Conservation (phyloP, 2,797 vertebrate genomes). For the Dicrostonyx torquatus region DNA sequence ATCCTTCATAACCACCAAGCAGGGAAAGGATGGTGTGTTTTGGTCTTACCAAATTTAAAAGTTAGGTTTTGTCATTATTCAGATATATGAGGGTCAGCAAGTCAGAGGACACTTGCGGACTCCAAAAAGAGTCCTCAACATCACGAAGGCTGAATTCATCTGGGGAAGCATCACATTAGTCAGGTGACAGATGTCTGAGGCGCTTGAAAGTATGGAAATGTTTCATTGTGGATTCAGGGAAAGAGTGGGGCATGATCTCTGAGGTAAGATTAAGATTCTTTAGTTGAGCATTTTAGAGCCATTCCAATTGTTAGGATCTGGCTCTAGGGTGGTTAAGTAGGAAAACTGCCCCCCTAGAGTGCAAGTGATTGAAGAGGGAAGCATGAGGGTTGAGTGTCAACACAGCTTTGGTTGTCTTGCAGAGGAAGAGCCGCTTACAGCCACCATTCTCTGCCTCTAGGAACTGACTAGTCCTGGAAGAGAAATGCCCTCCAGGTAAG, state of each 20-base stretch:
- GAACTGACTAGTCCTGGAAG: background rate
- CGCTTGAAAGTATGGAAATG: background rate
- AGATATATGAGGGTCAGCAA: background rate
- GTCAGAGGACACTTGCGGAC: background rate
- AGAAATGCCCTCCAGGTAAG: background rate
- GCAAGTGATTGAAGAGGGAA: background rate
- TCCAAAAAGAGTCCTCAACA: background rate
- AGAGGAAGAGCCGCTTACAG: background rate
- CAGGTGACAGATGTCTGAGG: background rate
- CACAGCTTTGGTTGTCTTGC: background rate
- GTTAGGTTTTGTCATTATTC: background rate
- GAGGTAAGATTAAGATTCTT: background rate
- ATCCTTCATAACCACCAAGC: background rate
- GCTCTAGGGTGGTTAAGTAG: background rate
- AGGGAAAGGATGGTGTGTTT: background rate
- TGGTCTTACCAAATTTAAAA: background rate
- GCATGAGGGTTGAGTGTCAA: background rate
- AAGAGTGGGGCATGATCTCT: too few relatives aligned
- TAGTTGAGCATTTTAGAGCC: background rate
- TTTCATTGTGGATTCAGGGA: background rate
- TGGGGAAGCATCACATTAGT: background rate
- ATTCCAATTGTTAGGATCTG: background rate
- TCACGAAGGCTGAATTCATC: accelerated
- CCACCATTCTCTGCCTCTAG: background rate
- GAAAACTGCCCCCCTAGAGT: background rate